Evolutionary conservation across 92 coral and sea anemone species (phyloP).

Genomic region (Anthopleura xanthogrammica): DNA sequence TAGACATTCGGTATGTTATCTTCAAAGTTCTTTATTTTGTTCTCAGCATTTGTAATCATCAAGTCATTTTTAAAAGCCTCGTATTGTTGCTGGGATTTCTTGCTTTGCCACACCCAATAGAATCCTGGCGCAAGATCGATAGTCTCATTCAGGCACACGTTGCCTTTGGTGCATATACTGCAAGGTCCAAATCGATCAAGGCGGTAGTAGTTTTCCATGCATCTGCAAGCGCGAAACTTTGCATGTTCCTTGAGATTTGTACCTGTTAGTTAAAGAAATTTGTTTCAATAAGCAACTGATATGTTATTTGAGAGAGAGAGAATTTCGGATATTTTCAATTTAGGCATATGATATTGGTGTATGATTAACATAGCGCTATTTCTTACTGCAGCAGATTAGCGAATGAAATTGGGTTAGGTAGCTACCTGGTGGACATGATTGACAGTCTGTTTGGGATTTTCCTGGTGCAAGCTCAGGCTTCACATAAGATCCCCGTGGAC

Average conservation of each 20-base stretch:
- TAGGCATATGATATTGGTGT: no score
- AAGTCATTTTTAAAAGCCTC: conserved; percentile 7
- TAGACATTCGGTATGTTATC: background rate
- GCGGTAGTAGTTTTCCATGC: conserved; percentile 27
- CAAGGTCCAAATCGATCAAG: background rate
- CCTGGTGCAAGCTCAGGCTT: background rate
- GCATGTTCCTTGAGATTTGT: conserved; percentile 31
- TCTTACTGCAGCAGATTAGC: no score
- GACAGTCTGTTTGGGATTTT: conserved; percentile 19
- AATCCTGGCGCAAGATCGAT: conserved; percentile 25
- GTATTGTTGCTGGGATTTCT: background rate
- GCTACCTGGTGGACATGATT: conserved; percentile 31
- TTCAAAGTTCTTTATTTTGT: background rate
- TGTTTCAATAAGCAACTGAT: background rate
- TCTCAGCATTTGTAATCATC: background rate
- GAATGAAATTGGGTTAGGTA: no score
- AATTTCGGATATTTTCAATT: no score
- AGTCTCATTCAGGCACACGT: conserved; percentile 23
- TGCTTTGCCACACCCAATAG: conserved; percentile 35
- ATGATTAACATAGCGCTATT: no score
- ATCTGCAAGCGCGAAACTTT: conserved; percentile 31
- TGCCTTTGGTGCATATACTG: conserved; percentile 38
- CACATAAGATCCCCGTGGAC: conserved; percentile 32
- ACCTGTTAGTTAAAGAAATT: background rate
- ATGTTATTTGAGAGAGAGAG: no score